A percentile compares a stretch with the other conserved stretches of the same genome.
Conservation (phyloP, 2,113 vertebrate genomes). For the Caloenas nicobarica region DNA sequence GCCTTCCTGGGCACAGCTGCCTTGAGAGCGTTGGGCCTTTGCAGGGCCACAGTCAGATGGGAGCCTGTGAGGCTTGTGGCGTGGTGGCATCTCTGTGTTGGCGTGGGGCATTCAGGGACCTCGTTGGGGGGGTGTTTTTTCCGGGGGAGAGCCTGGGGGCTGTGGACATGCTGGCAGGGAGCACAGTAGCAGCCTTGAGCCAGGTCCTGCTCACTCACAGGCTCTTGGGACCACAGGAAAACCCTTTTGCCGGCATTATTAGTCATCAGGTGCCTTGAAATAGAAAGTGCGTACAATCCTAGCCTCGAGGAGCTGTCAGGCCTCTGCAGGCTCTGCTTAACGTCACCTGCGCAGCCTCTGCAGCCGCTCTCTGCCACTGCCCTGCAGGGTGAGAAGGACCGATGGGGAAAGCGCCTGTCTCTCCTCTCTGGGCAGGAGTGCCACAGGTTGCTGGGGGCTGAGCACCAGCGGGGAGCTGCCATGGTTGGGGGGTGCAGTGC, state of each 20-base stretch:
- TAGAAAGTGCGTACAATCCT: neutral
- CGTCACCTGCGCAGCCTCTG: rapidly evolving
- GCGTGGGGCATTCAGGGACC: neutral
- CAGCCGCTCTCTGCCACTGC: neutral
- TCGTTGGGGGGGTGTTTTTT: neutral
- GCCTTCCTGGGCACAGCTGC: neutral
- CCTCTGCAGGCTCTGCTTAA: neutral
- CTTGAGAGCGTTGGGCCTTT: neutral
- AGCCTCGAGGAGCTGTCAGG: neutral
- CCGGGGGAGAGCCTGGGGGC: neutral
- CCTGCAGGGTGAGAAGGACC: neutral
- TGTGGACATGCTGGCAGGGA: rapidly evolving
- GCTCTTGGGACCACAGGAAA: neutral
- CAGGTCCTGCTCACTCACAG: neutral
- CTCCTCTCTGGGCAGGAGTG: rapidly evolving
- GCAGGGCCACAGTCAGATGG: neutral
- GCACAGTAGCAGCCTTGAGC: neutral
- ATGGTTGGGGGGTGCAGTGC: neutral
- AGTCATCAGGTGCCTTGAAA: slow-evolving; percentile 33
- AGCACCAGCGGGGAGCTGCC: neutral
- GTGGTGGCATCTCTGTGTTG: rapidly evolving
- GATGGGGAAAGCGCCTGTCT: rapidly evolving
- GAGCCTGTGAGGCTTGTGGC: rapidly evolving
- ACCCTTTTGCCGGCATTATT: neutral
- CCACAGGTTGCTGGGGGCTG: neutral